Percentiles rank a stretch among this genome's conserved stretches.
Conservation (phyloP, 2,797 vertebrate species). For the Malacoraja senta region DNA sequence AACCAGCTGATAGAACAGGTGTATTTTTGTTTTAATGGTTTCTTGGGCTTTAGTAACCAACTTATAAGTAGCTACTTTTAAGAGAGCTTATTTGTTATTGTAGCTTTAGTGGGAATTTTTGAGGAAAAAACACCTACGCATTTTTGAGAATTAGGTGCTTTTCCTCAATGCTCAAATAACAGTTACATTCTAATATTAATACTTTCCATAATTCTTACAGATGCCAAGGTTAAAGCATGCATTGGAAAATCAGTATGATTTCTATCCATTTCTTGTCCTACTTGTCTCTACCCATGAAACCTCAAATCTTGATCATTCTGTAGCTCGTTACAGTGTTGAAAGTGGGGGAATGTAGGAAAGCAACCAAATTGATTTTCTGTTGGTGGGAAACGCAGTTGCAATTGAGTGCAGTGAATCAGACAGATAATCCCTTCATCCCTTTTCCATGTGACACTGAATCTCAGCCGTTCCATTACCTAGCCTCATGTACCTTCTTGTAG, state of each 20-base stretch:
- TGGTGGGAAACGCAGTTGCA: not conserved
- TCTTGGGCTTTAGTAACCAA: not conserved
- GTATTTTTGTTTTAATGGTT: not conserved
- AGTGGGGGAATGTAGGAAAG: not conserved
- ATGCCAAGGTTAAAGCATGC: not conserved
- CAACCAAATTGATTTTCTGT: not conserved
- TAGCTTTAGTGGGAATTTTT: not conserved
- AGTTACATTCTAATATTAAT: not conserved
- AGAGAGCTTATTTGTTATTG: not conserved
- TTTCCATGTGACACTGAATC: not conserved
- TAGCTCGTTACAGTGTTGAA: not conserved
- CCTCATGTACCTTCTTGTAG: too few species aligned
- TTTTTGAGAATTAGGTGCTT: not conserved
- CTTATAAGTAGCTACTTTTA: not conserved
- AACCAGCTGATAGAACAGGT: not conserved
- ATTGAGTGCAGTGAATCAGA: not conserved
- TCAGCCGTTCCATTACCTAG: not conserved
- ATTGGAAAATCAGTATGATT: not conserved
- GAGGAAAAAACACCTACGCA: not conserved
- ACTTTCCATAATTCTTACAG: not conserved
- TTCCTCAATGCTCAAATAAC: not conserved
- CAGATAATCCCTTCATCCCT: not conserved
- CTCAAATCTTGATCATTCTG: not conserved
- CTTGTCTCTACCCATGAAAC: not conserved
- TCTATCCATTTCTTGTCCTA: not conserved